Base-by-base conservation (phyloP, 2,888 invertebrate genomes). In the Lithophane ornitopus region DNA sequence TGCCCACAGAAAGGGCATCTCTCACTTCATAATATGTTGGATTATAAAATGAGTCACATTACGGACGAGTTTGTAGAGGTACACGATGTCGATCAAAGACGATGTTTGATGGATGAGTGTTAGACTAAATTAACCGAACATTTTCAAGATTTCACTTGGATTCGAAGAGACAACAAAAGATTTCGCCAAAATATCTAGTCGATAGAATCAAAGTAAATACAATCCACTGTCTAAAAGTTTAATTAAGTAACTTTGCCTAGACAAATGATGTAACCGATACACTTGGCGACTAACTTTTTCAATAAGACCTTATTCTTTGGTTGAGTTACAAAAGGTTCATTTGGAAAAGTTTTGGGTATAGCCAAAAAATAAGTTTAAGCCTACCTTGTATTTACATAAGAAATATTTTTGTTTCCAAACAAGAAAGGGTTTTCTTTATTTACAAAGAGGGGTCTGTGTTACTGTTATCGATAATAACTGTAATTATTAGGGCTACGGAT, bases 231-330 rank as follows among this genome's bases (percentile, higher is more conserved):
- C 49, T 63, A 39, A 58, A 82, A 78, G 54, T 78, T 76, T 74
- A 68, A 85, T 78, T 62, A 74, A 70, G 80, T 74, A 85, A 82
- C 72, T 80, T 80, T 68, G 54, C 22, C 46, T 63, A 74, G 70
- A 74, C 39, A 76, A 80, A 70, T 72, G 62, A 78, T 70, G 80
- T 71, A 70, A 58, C 46, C n/a, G 52, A 67, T 72, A 73, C 68
- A 75, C 59, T 78, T 62, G 52, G 41, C 14, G 58, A 66, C 46
- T 16, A 80, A 85, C 76, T 76, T 82, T 74, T 44, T 69, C 80
- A 78, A 74, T 76, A 78, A 76, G 52, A 78, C 68, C 61, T 75
- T 58, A 74, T 74, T 84, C 49, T 44, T 74, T 49, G 12, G 26
- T 49, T 28, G 26, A 71, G 19, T 70, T 69, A 19, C 54, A 59